Percentiles rank a stretch among this genome's conserved stretches.
These are phyloP conservation scores for Atlantisia rogersi DNA, from an alignment of 2,113 vertebrate genomes.

Conservation along the genomic window DNA sequence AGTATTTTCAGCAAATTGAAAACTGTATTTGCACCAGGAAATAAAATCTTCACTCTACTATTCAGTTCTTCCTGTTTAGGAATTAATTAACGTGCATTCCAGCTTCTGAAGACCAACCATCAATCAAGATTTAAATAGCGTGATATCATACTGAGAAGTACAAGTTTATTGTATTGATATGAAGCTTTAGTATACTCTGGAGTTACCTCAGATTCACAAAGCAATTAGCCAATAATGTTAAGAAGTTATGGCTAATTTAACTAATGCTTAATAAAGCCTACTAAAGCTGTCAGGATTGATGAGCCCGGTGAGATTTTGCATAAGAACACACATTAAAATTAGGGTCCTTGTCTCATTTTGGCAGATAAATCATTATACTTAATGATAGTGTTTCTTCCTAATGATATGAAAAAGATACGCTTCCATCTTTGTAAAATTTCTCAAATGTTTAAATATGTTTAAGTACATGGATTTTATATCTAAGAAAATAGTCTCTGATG, in stretches of 20 bases:
- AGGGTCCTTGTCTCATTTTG: conserved; percentile 54
- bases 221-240: conserved; percentile 78
- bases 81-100: neutral
- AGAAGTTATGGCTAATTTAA: conserved; percentile 81
- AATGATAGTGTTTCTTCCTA: neutral
- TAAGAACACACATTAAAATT: conserved; percentile 63
- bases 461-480: neutral
- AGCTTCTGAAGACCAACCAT: neutral
- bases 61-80: neutral
- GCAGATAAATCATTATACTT: conserved; percentile 46
- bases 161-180: conserved; percentile 35
- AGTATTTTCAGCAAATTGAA: neutral
- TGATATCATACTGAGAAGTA: conserved; percentile 20
- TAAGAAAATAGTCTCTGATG: neutral
- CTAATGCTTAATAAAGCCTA: conserved; percentile 74
- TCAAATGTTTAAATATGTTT: neutral
- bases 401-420: neutral
- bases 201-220: conserved; percentile 70
- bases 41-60: neutral
- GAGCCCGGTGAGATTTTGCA: conserved; percentile 63
- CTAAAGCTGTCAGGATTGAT: conserved; percentile 73
- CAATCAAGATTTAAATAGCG: conserved; percentile 15
- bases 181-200: conserved; percentile 67
- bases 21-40: neutral
- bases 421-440: neutral